Conservation (phyloP, 2,888 invertebrate genomes). For the Parelbella ahira region DNA sequence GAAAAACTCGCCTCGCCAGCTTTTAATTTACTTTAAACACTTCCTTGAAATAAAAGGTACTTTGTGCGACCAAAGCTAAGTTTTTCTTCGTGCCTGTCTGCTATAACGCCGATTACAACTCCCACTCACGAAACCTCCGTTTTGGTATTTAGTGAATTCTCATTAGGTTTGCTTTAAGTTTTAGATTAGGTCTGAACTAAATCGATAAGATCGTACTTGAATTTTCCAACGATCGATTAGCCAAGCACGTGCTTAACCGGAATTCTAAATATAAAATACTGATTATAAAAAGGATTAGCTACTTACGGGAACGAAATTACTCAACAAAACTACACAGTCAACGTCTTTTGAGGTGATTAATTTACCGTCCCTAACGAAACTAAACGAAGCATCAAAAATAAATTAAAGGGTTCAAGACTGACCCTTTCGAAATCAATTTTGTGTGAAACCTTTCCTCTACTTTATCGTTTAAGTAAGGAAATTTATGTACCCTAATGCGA, state of each 20-base stretch:
- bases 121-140: conserved; percentile 56
- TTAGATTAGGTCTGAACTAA: conserved; percentile 33
- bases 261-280: not conserved
- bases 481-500: conserved; percentile 71
- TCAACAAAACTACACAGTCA: not conserved
- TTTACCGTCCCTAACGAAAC: conserved; percentile 29
- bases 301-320: too few species aligned
- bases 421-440: conserved; percentile 56
- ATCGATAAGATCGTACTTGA: conserved; percentile 35
- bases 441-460: conserved; percentile 55
- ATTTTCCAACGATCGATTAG: conserved; percentile 26
- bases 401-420: conserved; percentile 55
- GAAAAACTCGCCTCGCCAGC: conserved; percentile 48
- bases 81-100: conserved; percentile 63
- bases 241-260: not conserved
- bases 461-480: conserved; percentile 67
- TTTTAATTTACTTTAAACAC: conserved; percentile 57
- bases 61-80: conserved; percentile 44
- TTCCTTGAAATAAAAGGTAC: conserved; percentile 61
- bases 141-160: conserved; percentile 51
- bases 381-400: conserved; percentile 41
- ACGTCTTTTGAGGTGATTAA: conserved; percentile 5
- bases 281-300: not conserved
- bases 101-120: conserved; percentile 60
- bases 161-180: conserved; percentile 44